Conservation (phyloP, 2,113 vertebrate species). For the Vidua chalybeata region DNA sequence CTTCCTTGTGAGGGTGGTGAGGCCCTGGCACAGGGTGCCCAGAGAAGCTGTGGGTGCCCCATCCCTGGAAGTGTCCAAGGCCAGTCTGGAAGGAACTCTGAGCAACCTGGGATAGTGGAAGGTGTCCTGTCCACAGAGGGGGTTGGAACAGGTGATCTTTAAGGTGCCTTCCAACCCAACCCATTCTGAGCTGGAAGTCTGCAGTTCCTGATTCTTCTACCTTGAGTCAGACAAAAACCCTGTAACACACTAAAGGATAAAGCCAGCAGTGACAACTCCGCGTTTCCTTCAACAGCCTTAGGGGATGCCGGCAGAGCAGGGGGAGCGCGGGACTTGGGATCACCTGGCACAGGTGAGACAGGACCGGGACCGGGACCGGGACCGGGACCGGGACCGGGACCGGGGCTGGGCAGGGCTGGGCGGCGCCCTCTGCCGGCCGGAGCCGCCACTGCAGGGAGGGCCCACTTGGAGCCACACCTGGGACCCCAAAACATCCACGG, state of each 20-base stretch:
- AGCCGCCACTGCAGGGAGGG: background rate
- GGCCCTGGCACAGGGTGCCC: background rate
- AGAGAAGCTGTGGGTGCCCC: background rate
- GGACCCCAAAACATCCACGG: background rate
- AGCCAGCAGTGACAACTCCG: background rate
- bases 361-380: background rate
- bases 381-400: background rate
- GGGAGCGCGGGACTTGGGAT: background rate
- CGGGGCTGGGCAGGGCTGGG: background rate
- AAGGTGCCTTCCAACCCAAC: background rate
- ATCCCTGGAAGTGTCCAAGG: background rate
- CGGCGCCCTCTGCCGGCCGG: conserved; percentile 60
- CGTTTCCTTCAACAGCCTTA: background rate
- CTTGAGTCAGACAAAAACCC: background rate
- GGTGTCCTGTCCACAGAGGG: background rate
- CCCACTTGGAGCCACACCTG: background rate
- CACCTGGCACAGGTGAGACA: background rate
- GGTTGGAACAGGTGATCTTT: background rate
- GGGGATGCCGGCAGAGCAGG: background rate
- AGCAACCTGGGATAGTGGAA: background rate
- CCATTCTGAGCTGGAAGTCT: background rate
- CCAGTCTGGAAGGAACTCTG: background rate
- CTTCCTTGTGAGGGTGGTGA: background rate
- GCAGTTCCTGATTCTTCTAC: background rate
- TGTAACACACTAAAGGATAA: background rate